Evolutionary conservation across 2,113 vertebrate genomes (phyloP), one percentile per base, ranked within the genome.

Genomic region (Tragelaphus strepsiceros): DNA sequence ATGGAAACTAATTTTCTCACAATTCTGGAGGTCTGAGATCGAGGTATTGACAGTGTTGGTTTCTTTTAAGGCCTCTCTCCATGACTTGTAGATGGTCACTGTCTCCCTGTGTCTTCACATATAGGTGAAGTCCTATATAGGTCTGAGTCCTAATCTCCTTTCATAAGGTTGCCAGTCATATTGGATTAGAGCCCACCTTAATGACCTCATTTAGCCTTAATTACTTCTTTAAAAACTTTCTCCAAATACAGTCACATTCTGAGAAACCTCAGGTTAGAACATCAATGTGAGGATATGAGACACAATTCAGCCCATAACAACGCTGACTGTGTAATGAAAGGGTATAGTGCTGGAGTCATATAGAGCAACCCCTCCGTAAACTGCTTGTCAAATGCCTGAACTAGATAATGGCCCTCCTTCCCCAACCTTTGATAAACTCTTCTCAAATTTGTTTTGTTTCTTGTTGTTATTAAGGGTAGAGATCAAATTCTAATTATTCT

Each of bases 401-500:
- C n/a, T 46, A 46, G 67, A 74, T 21, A 16, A 87, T 10, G 21
- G 26, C 39, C 28, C 28, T 61, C 32, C 14, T 77, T n/a, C 16
- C 13, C 32, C 62, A 58, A 46, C 0, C 17, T 7, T 8, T 30
- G n/a, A 43, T 91, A 82, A 78, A 61, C 11, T 35, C 49, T 51
- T 91, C 26, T 28, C 64, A 64, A 51, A 67, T 16, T 32, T 67
- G 77, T 88, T 80, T 95, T 67, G 13, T 54, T 54, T 80, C 46
- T 43, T 62, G 15, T 58, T 88, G 24, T 28, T 87, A 15, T 21
- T 58, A 32, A 96, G 14, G 16, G 6, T 16, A 93, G 5, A 22
- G 6, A 58, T 64, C 92, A 88, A 94, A 54, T 43, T 24, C 30
- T 77, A 96, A 90, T 94, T 92, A 88, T 59, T 94, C 80, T 86